phyloP scores from a whole-genome alignment of 2,797 vertebrate genomes.

The Poeciliopsis turneri region DNA sequence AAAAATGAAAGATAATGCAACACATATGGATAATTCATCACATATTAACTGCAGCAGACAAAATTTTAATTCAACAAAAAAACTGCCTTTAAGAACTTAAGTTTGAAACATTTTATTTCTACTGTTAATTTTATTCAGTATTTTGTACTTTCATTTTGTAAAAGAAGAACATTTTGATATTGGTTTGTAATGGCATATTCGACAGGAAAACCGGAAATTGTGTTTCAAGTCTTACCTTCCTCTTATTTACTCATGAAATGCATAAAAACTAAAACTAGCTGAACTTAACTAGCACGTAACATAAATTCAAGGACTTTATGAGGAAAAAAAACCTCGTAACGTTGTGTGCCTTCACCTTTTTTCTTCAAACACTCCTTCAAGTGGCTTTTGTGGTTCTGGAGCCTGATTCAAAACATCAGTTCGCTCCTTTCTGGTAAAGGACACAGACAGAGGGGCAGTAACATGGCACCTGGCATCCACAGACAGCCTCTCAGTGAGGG shows the following conservation, averaged over 20 bases:
- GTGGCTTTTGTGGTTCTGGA: constrained; percentile 8
- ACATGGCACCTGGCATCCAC: constrained; percentile 51
- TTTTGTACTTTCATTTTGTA: not conserved
- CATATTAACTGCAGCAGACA: not conserved
- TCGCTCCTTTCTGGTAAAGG: constrained; percentile 33
- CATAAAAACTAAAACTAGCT: not conserved
- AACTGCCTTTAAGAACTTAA: no score
- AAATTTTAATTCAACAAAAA: not conserved
- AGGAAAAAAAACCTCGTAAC: not conserved
- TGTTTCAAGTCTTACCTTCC: not conserved
- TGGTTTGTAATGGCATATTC: no score
- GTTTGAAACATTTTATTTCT: not conserved
- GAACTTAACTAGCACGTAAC: not conserved
- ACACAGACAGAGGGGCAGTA: constrained; percentile 40
- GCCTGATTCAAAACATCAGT: not conserved
- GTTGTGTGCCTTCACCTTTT: not conserved
- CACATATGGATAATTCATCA: not conserved
- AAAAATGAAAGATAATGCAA: not conserved
- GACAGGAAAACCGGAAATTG: not conserved
- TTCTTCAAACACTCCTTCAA: no score
- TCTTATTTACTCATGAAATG: not conserved
- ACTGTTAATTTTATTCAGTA: not conserved
- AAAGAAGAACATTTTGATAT: not conserved
- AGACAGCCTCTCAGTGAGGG: constrained; percentile 50
- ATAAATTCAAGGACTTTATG: not conserved